phyloP scores from a whole-genome alignment of 2,888 invertebrate species.

The Acronicta psi region DNA sequence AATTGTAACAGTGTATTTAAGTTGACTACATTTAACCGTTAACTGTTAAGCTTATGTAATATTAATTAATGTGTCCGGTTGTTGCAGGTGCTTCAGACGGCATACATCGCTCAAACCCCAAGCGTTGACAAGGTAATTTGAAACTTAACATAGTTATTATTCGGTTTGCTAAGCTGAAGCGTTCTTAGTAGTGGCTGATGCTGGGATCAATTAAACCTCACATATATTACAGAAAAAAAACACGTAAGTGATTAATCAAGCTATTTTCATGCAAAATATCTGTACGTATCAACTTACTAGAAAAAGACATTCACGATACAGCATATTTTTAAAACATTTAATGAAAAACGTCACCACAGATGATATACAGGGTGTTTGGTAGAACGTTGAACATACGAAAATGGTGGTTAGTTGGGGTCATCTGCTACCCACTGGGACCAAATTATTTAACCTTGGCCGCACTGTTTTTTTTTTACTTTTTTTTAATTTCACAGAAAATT shows the following conservation, averaged over 20 bases:
- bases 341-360: constrained; percentile 33
- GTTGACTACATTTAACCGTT: background rate
- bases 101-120: constrained; percentile 58
- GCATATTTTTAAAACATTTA: constrained; percentile 32
- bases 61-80: constrained; percentile 61
- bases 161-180: constrained; percentile 52
- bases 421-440: too few relatives aligned
- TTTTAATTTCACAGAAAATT: too few relatives aligned
- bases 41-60: constrained; percentile 27
- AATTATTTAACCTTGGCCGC: too few relatives aligned
- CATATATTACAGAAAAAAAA: constrained; percentile 17
- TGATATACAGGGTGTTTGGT: too few relatives aligned
- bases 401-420: too few relatives aligned
- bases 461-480: too few relatives aligned
- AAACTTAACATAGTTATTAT: constrained; percentile 55
- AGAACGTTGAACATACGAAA: too few relatives aligned
- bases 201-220: constrained; percentile 38
- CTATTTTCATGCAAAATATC: constrained; percentile 21
- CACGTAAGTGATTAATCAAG: constrained; percentile 9
- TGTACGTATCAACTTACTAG: constrained; percentile 11
- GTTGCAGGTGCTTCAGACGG: constrained; percentile 69
- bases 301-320: constrained; percentile 9
- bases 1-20: background rate
- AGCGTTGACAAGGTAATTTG: constrained; percentile 74
- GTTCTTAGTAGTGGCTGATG: constrained; percentile 54